Evolutionary conservation across 2,888 invertebrate genomes (phyloP).

Genomic region (Automeris io): DNA sequence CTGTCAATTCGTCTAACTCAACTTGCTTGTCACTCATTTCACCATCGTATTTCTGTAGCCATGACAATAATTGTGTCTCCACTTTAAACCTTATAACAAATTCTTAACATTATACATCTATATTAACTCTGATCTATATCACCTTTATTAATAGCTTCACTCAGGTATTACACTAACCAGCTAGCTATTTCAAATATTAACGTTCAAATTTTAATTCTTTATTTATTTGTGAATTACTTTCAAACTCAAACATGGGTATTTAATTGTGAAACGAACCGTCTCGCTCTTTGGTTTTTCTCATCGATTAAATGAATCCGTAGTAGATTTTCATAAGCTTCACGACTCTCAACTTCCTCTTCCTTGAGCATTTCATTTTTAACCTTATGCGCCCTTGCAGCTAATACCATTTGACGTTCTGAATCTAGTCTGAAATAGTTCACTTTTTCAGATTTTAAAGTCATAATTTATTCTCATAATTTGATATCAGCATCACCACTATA

Average conservation of each 20-base stretch:
- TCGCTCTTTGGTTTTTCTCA: constrained; percentile 72
- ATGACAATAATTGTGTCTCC: constrained; percentile 74
- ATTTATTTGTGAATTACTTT: neutral
- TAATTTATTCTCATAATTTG: no score
- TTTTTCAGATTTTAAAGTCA: no score
- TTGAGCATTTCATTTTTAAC: constrained; percentile 62
- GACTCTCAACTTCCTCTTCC: constrained; percentile 61
- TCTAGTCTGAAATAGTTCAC: constrained; percentile 41
- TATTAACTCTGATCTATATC: no score
- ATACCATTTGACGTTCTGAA: constrained; percentile 73
- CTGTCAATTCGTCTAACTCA: constrained; percentile 67
- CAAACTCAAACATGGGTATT: no score
- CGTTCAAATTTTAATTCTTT: no score
- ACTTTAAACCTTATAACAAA: constrained; percentile 72
- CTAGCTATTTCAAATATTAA: no score
- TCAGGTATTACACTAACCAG: no score
- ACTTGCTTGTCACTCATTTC: constrained; percentile 78
- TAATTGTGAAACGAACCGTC: constrained; percentile 51
- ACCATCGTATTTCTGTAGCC: constrained; percentile 77
- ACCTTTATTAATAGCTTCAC: no score
- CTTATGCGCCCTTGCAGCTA: constrained; percentile 61
- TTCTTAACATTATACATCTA: no score
- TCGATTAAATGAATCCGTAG: constrained; percentile 60
- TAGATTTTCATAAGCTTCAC: constrained; percentile 56
- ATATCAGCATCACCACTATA: no score